A percentile compares a stretch with the other conserved stretches of the same genome.
These are phyloP conservation scores for Apotomis turbidana DNA, from an alignment of 2,888 invertebrate species.

Conservation along the genomic window DNA sequence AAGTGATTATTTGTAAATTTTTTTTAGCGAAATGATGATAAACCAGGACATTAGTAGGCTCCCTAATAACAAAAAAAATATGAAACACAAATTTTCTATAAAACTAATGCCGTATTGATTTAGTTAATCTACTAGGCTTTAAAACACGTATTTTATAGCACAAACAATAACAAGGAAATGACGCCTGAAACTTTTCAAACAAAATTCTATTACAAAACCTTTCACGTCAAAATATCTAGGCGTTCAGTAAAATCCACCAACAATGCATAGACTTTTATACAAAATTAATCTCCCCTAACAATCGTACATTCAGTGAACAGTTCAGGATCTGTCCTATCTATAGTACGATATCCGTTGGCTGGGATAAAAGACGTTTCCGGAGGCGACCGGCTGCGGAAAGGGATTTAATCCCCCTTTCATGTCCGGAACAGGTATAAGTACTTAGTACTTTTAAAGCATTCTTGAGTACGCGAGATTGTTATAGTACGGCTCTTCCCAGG, in stretches of 20 bases:
- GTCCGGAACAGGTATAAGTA: constrained; percentile 19
- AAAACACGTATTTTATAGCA: too few relatives aligned
- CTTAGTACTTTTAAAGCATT: not conserved
- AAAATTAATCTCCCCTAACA: constrained; percentile 20
- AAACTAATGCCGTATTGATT: too few relatives aligned
- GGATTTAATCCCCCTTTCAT: constrained; percentile 11
- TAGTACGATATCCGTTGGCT: constrained; percentile 29
- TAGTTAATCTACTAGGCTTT: too few relatives aligned
- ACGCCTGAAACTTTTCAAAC: not conserved
- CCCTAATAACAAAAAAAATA: too few relatives aligned
- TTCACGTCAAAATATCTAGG: not conserved
- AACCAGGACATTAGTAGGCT: too few relatives aligned
- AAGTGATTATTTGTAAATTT: too few relatives aligned
- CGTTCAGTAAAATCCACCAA: not conserved
- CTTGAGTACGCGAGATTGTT: not conserved
- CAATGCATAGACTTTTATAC: constrained; percentile 10
- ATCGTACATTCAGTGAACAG: constrained; percentile 23
- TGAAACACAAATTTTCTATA: too few relatives aligned
- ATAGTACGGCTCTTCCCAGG: too few relatives aligned
- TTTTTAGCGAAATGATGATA: too few relatives aligned
- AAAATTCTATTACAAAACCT: not conserved
- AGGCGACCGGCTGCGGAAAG: not conserved
- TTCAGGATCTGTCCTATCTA: constrained; percentile 27
- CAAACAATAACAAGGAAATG: not conserved
- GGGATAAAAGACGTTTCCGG: constrained; percentile 34